phyloP scores from a whole-genome alignment of 2,888 invertebrate genomes.

The Eupelmus urozonus region DNA sequence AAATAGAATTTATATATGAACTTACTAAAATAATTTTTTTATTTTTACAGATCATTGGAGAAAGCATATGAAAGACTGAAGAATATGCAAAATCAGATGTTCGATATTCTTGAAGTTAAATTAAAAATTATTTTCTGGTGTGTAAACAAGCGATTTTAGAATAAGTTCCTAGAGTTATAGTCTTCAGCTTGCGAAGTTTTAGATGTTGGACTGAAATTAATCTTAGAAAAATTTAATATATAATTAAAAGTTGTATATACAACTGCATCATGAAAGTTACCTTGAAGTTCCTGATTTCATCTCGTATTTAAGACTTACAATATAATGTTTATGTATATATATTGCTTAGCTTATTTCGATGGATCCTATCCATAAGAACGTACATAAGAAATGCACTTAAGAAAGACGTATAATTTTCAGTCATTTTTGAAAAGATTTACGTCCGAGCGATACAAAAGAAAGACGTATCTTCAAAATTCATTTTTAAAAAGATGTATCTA shows the following conservation, averaged over 20 bases:
- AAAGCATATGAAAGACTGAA: constrained; percentile 72
- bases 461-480: no score
- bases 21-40: neutral
- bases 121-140: constrained; percentile 71
- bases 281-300: constrained; percentile 68
- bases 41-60: constrained; percentile 69
- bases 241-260: constrained; percentile 64
- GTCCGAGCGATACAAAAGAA: no score
- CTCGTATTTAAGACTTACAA: no score
- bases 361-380: no score
- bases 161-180: constrained; percentile 63
- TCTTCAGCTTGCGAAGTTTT: constrained; percentile 69
- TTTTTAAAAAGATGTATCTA: no score
- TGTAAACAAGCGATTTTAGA: constrained; percentile 71
- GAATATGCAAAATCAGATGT: constrained; percentile 69
- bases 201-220: constrained; percentile 63
- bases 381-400: no score
- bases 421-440: no score
- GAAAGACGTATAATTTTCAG: no score
- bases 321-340: no score
- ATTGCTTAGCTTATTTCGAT: no score
- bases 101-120: constrained; percentile 67
- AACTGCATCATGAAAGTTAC: constrained; percentile 67
- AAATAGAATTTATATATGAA: no score
- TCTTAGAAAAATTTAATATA: constrained; percentile 66